phyloP scores from a whole-genome alignment of 2,113 vertebrate species.

The Oreochromis aureus region DNA sequence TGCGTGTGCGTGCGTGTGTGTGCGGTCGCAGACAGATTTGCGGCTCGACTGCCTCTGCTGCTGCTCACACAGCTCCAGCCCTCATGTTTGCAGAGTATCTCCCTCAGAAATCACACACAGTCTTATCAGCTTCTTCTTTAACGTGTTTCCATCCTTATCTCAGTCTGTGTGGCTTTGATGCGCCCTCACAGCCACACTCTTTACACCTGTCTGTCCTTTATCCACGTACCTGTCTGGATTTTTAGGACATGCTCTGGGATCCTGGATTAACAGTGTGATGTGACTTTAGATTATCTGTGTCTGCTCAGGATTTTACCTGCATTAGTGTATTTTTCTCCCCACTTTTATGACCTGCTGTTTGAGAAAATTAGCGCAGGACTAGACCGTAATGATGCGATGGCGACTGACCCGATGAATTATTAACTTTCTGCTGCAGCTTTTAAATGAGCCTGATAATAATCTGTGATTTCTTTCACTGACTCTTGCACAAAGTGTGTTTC shows the following conservation, averaged over 20 bases:
- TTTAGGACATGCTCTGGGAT: neutral
- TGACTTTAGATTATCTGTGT: neutral
- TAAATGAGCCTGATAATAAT: neutral
- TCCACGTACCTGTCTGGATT: neutral
- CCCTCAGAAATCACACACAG: neutral
- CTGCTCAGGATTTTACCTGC: neutral
- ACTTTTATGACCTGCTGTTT: neutral
- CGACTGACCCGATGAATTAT: neutral
- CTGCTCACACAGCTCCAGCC: neutral
- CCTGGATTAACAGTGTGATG: neutral
- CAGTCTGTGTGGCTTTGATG: neutral
- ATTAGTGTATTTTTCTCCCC: neutral
- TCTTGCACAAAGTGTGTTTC: accelerated
- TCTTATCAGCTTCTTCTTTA: neutral
- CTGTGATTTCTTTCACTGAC: neutral
- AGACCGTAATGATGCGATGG: neutral
- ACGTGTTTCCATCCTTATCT: neutral
- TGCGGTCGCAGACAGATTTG: neutral
- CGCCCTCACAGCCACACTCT: accelerated
- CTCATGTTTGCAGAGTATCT: neutral
- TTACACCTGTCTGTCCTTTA: neutral
- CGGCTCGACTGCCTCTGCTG: neutral
- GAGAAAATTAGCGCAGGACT: neutral
- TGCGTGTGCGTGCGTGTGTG: accelerated
- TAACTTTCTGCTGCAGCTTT: neutral